A percentile compares a stretch with the other conserved stretches of the same genome.
These are phyloP conservation scores for Gambusia affinis DNA, from an alignment of 2,113 vertebrate species.

Conservation along the genomic window DNA sequence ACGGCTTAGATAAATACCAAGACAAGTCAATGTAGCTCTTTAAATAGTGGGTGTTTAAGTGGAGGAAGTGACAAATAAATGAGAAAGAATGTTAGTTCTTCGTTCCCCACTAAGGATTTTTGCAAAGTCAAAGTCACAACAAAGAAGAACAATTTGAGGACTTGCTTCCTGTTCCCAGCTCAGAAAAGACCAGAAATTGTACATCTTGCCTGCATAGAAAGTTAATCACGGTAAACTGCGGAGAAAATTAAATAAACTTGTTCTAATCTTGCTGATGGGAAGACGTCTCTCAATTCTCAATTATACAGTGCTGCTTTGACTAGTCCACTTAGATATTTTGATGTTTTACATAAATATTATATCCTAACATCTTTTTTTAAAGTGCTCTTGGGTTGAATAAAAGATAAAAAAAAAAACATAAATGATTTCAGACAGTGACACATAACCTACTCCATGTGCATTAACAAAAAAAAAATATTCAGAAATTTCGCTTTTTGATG, in stretches of 20 bases:
- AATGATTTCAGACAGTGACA: too few species aligned
- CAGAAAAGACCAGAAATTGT: conserved; percentile 11
- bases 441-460: too few species aligned
- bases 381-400: too few species aligned
- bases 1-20: conserved; percentile 28
- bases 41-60: conserved; percentile 38
- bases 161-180: not conserved
- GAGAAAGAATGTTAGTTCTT: conserved; percentile 31
- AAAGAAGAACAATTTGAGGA: conserved; percentile 30
- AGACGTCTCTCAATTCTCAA: not conserved
- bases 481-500: too few species aligned
- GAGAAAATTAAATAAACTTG: not conserved
- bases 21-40: conserved; percentile 11
- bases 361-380: too few species aligned
- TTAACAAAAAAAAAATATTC: too few species aligned
- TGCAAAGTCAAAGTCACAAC: conserved; percentile 41
- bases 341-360: too few species aligned
- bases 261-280: not conserved
- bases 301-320: not conserved
- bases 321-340: too few species aligned
- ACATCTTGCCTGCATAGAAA: not conserved
- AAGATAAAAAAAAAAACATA: too few species aligned
- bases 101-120: conserved; percentile 24
- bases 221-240: not conserved
- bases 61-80: conserved; percentile 16